Evolutionary conservation across 2,888 invertebrate genomes (phyloP).

Genomic region (Anthophora plumipes): DNA sequence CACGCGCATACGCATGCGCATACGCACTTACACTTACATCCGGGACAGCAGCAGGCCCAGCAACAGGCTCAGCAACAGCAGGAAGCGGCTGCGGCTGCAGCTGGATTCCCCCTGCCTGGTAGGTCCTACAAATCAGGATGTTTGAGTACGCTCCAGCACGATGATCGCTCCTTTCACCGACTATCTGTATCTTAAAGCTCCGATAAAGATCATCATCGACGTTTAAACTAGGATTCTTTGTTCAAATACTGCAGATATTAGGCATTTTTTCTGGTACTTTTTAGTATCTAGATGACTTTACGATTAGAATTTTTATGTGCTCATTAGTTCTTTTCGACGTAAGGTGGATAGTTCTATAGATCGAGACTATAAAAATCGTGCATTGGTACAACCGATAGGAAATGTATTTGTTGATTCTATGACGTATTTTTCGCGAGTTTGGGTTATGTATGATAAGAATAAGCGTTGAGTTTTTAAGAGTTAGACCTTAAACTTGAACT

Average conservation of each 20-base stretch:
- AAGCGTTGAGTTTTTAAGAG: too few relatives aligned
- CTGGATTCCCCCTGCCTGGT: slow-evolving; percentile 85
- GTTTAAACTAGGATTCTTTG: not conserved
- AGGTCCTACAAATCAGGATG: slow-evolving; percentile 79
- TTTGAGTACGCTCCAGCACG: slow-evolving; percentile 66
- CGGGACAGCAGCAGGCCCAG: slow-evolving; percentile 90
- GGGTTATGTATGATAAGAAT: too few relatives aligned
- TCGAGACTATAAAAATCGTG: too few relatives aligned
- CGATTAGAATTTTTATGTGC: not conserved
- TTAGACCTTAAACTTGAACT: too few relatives aligned
- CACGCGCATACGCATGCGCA: slow-evolving; percentile 97
- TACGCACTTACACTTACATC: slow-evolving; percentile 94
- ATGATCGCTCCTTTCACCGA: slow-evolving; percentile 59
- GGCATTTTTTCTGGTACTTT: not conserved
- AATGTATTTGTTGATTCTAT: too few relatives aligned
- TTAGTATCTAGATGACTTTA: not conserved
- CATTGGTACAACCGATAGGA: too few relatives aligned
- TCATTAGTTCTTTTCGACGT: not conserved
- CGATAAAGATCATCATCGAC: slow-evolving; percentile 7
- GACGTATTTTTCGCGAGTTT: too few relatives aligned
- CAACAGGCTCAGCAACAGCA: slow-evolving; percentile 88
- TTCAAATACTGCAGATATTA: not conserved
- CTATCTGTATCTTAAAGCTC: slow-evolving; percentile 10
- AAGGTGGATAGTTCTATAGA: too few relatives aligned
- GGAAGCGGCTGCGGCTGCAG: slow-evolving; percentile 86